These are phyloP conservation scores for Amphiprion percula DNA, from an alignment of 2,113 vertebrate species.

Conservation along the genomic window DNA sequence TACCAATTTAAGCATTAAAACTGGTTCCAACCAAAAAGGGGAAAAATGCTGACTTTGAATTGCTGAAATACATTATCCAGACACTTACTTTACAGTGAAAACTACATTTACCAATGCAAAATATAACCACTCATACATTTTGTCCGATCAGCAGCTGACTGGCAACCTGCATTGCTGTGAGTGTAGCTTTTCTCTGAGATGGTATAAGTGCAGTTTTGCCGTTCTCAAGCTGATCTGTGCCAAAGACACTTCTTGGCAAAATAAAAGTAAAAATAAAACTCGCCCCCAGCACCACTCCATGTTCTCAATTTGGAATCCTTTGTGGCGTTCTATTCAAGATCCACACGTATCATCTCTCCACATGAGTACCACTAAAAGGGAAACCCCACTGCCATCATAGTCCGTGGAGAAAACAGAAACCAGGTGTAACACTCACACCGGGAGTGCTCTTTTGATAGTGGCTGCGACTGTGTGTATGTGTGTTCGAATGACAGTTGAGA, in stretches of 20 bases:
- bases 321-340: conserved; percentile 80
- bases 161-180: background rate
- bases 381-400: conserved; percentile 61
- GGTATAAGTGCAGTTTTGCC: conserved; percentile 1
- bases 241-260: conserved; percentile 47
- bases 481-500: conserved; percentile 49
- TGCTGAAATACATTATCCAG: too few relatives aligned
- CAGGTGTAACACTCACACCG: conserved; percentile 77
- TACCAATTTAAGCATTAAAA: too few relatives aligned
- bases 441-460: conserved; percentile 66
- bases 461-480: conserved; percentile 5
- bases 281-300: conserved; percentile 35
- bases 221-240: conserved; percentile 47
- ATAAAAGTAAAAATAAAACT: conserved; percentile 71
- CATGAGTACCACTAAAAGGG: conserved; percentile 78
- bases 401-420: conserved; percentile 78
- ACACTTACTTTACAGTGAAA: too few relatives aligned
- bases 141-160: background rate
- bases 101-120: background rate
- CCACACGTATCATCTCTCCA: conserved; percentile 82
- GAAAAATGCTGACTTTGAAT: too few relatives aligned
- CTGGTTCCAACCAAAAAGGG: too few relatives aligned
- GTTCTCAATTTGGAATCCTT: conserved; percentile 74
- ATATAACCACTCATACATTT: background rate
- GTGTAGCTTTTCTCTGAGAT: background rate